Conservation (phyloP, 2,888 invertebrate species). For the Yponomeuta evonymella region DNA sequence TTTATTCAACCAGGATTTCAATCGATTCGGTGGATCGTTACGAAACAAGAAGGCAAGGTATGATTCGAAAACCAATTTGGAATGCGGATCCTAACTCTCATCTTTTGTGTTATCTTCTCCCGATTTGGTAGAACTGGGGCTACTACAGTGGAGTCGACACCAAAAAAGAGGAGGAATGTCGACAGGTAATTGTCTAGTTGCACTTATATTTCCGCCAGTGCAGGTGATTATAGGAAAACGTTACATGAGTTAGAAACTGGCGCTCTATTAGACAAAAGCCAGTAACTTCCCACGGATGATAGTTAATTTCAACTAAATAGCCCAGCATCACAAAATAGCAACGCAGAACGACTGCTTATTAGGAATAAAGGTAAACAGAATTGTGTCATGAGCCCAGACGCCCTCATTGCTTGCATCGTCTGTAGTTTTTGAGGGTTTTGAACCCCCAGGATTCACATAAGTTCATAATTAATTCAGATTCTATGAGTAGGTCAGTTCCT, state of each 20-base stretch:
- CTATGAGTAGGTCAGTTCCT: too few species aligned
- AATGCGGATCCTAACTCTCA: not conserved
- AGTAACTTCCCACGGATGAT: not conserved
- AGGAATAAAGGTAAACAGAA: not conserved
- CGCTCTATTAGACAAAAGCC: not conserved
- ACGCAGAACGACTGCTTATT: not conserved
- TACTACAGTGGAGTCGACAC: too few species aligned
- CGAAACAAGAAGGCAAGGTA: not conserved
- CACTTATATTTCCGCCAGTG: not conserved
- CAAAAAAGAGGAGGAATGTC: not conserved
- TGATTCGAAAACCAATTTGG: not conserved
- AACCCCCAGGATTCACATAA: too few species aligned
- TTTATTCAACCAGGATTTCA: not conserved
- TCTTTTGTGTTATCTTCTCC: too few species aligned
- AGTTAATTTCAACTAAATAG: not conserved
- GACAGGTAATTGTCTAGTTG: not conserved
- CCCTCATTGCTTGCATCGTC: not conserved
- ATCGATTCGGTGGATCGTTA: not conserved
- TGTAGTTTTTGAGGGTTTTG: not conserved
- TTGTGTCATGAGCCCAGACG: not conserved
- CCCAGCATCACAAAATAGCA: not conserved
- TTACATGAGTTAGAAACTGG: not conserved
- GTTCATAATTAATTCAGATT: too few species aligned
- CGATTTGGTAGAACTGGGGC: too few species aligned
- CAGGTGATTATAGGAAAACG: not conserved